Conservation (phyloP, 2,888 invertebrate species). For the Caenorhabditis afra region DNA sequence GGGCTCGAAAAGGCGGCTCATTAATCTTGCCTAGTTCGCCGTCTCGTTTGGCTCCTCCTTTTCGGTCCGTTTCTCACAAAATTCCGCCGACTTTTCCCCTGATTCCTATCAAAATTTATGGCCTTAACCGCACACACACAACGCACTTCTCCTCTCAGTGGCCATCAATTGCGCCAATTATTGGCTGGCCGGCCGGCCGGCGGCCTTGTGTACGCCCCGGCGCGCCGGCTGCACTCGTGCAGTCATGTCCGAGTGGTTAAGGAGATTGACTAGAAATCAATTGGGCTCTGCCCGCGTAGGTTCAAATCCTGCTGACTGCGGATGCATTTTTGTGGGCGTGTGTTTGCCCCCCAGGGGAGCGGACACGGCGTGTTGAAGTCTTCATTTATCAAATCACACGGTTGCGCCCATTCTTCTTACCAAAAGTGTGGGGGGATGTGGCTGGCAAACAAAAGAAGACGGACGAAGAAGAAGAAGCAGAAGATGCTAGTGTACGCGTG, state of each 20-base stretch:
- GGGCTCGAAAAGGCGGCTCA: constrained; percentile 41
- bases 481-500: not conserved
- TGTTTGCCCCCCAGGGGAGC: not conserved
- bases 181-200: constrained; percentile 5
- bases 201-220: constrained; percentile 7
- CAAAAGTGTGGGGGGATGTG: not conserved
- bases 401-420: not conserved
- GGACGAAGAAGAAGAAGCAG: too few species aligned
- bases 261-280: constrained; percentile 74
- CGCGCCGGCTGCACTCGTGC: constrained; percentile 15
- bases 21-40: constrained; percentile 61
- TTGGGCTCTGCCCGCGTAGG: constrained; percentile 74
- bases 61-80: constrained; percentile 6
- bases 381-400: constrained; percentile 47
- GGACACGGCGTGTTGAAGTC: constrained; percentile 29
- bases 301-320: constrained; percentile 73
- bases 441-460: constrained; percentile 8
- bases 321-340: not conserved
- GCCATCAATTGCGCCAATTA: constrained; percentile 7
- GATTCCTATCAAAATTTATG: constrained; percentile 37
- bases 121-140: too few species aligned
- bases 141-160: not conserved
- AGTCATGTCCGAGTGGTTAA: constrained; percentile 73
- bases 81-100: not conserved
- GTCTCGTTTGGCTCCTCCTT: constrained; percentile 16